Evolutionary conservation across 2,888 invertebrate genomes (phyloP), one percentile per base, ranked within the genome.

Genomic region (Pristionchus japonicus): DNA sequence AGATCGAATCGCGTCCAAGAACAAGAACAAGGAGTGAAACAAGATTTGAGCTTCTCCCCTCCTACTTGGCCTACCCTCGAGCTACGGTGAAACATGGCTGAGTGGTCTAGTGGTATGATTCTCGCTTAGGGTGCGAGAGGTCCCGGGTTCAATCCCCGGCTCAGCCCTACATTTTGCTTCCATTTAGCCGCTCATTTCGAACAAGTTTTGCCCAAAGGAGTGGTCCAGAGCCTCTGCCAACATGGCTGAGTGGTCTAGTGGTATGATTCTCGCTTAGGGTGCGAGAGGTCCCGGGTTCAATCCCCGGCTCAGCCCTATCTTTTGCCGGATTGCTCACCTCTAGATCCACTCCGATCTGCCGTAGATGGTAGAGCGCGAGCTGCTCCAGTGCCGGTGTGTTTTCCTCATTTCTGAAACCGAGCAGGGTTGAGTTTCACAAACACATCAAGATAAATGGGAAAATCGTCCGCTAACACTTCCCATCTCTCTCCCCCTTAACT

Each of bases 101-200:
- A 80, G 80, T 80, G 80, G 80, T 80, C 47, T 80, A 80, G 80
- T 80, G 80, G 80, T 80, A 80, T 80, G 80, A 80, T 80, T 80
- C 93, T 94, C 93, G 94, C 94, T 94, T 94, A 94, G 94, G 94
- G 94, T 94, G 94, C 94, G 94, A 94, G 93, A 94, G 94, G 94
- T 94, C 94, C 94, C 93, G 93, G 92, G 93, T 91, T 94, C 93
- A 91, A 94, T 92, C 92, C 92, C 92, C 92, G 92, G 92, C 90
- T 90, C 88, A 91, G 90, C 91, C 90, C 90, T 9, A 15, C 37
- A 37, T 70, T 86, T 86, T 61, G 61, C 49, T 17, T 47, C 23
- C 23, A 11, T 83, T 83, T 83, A n/a, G 34, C n/a, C 31, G 7
- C 20, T 83, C 49, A 83, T 52, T 83, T 23, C 52, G 49, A 83